These are phyloP conservation scores for Calliopum simillimum DNA, from an alignment of 2,888 invertebrate genomes.

Conservation along the genomic window DNA sequence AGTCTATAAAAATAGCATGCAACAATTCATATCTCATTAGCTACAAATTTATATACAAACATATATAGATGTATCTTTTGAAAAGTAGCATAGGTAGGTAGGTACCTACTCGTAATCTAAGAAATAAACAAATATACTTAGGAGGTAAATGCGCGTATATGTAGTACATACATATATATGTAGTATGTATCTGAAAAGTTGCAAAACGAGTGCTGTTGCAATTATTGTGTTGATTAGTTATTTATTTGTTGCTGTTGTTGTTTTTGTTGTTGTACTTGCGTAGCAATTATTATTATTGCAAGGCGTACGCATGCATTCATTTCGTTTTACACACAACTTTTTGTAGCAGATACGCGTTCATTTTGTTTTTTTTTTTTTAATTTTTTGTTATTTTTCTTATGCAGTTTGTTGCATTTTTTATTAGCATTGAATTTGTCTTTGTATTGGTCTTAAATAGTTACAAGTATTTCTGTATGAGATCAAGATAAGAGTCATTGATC, in stretches of 20 bases:
- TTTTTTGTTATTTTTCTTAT: too few relatives aligned
- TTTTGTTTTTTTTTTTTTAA: too few relatives aligned
- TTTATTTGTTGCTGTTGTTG: constrained; percentile 13
- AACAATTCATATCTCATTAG: too few relatives aligned
- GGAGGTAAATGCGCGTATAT: constrained; percentile 28
- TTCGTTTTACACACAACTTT: background rate
- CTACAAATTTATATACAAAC: too few relatives aligned
- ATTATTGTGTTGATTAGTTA: constrained; percentile 27
- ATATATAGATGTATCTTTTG: too few relatives aligned
- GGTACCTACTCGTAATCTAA: too few relatives aligned
- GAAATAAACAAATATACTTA: too few relatives aligned
- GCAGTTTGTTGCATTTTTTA: background rate
- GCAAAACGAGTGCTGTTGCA: constrained; percentile 30
- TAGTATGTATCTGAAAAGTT: constrained; percentile 23
- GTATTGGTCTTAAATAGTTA: constrained; percentile 13
- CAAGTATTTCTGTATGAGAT: constrained; percentile 18
- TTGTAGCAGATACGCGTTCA: too few relatives aligned
- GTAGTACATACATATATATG: constrained; percentile 5
- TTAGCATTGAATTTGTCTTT: constrained; percentile 5
- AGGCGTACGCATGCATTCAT: constrained; percentile 27
- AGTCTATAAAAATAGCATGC: too few relatives aligned
- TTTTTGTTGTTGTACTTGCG: constrained; percentile 6
- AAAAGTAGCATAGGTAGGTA: too few relatives aligned
- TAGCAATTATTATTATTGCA: constrained; percentile 25
- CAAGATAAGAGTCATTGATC: constrained; percentile 35